Evolutionary conservation across 2,113 vertebrate genomes (phyloP).

Genomic region (Oxyura jamaicensis): DNA sequence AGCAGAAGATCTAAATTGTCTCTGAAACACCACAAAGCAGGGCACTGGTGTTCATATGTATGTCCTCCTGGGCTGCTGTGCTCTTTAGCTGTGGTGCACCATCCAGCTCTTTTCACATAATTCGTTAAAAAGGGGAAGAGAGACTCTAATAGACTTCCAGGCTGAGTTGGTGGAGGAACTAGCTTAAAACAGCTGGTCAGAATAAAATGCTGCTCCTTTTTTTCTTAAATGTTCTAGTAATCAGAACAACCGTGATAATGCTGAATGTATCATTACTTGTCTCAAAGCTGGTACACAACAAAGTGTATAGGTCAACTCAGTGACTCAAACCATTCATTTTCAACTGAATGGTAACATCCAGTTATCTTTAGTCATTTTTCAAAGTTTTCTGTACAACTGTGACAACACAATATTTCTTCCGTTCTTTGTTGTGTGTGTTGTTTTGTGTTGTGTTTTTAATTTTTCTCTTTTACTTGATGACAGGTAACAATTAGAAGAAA

Average conservation of each 20-base stretch:
- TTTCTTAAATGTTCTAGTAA: not conserved
- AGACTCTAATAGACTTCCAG: not conserved
- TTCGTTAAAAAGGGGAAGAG: not conserved
- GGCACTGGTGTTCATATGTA: fast-evolving
- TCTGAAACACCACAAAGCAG: not conserved
- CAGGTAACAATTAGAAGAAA: not conserved
- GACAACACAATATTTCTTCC: not conserved
- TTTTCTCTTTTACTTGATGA: not conserved
- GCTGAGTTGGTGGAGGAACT: not conserved
- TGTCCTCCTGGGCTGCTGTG: not conserved
- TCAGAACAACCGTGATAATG: not conserved
- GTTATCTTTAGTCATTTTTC: not conserved
- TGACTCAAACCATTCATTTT: not conserved
- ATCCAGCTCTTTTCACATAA: not conserved
- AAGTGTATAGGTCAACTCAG: not conserved
- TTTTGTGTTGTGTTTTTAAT: not conserved
- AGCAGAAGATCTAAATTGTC: not conserved
- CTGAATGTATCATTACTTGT: not conserved
- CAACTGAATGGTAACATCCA: not conserved
- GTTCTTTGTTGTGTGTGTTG: not conserved
- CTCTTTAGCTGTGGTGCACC: not conserved
- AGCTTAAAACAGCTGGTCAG: not conserved
- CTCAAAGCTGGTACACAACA: not conserved
- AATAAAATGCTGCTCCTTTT: not conserved
- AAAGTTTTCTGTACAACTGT: not conserved